These are phyloP conservation scores for Aphis craccivora DNA, from an alignment of 1,140 invertebrate genomes.

Conservation along the genomic window DNA sequence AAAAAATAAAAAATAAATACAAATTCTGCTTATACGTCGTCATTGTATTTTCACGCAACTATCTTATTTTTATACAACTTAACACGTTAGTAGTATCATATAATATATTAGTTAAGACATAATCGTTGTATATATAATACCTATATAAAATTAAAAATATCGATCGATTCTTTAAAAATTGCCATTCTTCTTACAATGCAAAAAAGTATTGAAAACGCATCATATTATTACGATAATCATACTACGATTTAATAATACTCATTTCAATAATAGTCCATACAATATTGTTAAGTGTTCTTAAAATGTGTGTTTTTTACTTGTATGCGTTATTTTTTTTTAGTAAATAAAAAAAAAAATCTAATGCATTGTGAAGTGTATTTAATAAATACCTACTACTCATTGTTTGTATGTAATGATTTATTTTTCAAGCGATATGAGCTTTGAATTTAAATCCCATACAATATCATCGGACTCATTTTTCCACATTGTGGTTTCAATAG, in stretches of 20 bases:
- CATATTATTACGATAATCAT: not conserved
- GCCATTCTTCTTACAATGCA: not conserved
- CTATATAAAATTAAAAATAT: not conserved
- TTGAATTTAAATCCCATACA: not conserved
- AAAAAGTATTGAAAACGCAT: not conserved
- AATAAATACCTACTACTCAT: not conserved
- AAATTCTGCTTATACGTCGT: not conserved
- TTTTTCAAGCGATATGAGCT: not conserved
- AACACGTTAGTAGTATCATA: not conserved
- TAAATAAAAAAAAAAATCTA: not conserved
- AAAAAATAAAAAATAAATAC: not conserved
- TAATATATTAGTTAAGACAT: not conserved
- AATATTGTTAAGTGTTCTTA: conserved; percentile 6
- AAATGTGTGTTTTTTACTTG: not conserved
- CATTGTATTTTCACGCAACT: not conserved
- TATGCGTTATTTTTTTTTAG: not conserved
- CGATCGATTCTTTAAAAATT: no score
- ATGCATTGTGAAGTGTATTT: not conserved
- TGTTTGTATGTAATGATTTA: not conserved
- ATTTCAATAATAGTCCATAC: not conserved
- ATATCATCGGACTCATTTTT: not conserved
- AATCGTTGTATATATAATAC: not conserved
- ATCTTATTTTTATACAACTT: not conserved
- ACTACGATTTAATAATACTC: not conserved
- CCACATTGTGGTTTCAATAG: conserved; percentile 11